A percentile compares a stretch with the other conserved stretches of the same genome.
phyloP scores from a whole-genome alignment of 2,113 vertebrate species.

The Petroica traversi region DNA sequence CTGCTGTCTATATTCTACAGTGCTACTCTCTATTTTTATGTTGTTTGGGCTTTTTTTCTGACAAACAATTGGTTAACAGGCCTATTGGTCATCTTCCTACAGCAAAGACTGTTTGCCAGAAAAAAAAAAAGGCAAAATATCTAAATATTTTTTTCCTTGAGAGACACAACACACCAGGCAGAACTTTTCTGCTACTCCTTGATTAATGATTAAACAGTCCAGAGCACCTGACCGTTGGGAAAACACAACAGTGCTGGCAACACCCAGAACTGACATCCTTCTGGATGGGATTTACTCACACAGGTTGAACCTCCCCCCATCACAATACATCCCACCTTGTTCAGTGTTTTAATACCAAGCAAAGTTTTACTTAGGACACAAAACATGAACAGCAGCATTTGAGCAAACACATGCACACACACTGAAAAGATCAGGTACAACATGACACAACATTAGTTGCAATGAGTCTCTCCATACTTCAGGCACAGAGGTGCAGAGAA shows the following conservation, averaged over 20 bases:
- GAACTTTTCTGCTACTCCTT: neutral
- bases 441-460: neutral
- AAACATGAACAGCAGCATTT: neutral
- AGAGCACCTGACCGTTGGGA: neutral
- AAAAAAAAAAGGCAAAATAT: neutral
- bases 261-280: neutral
- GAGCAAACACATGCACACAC: neutral
- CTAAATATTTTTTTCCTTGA: neutral
- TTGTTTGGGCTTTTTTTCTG: neutral
- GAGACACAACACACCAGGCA: neutral
- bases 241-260: neutral
- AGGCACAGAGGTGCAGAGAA: neutral
- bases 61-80: neutral
- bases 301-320: neutral
- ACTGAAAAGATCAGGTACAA: neutral
- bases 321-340: neutral
- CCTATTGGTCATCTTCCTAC: neutral
- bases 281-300: neutral
- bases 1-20: neutral
- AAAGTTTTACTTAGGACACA: neutral
- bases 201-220: conserved; percentile 5
- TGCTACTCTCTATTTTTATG: neutral
- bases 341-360: neutral
- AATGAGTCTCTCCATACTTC: neutral
- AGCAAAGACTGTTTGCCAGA: neutral